These are phyloP conservation scores for Aspidoscelis tigris DNA, from an alignment of 2,113 vertebrate genomes.

Conservation along the genomic window DNA sequence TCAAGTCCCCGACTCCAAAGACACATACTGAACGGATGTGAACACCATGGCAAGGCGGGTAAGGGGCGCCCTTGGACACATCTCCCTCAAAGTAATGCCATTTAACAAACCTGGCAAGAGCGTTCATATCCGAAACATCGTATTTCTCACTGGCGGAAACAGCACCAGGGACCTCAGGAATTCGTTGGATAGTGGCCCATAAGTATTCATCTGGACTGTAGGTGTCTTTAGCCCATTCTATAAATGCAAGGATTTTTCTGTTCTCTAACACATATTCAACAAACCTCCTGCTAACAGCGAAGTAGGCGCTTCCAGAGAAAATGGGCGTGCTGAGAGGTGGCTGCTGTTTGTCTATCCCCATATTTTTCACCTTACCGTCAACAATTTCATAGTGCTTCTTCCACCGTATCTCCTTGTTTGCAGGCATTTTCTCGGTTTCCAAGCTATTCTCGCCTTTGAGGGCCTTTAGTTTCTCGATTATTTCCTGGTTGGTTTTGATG, in stretches of 20 bases:
- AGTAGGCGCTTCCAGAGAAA: constrained; percentile 89
- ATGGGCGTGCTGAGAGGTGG: constrained; percentile 82
- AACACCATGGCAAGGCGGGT: constrained; percentile 82
- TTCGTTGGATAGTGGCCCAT: constrained; percentile 91
- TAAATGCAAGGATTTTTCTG: constrained; percentile 73
- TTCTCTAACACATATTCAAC: constrained; percentile 78
- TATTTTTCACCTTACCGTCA: constrained; percentile 75
- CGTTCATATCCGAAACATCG: constrained; percentile 84
- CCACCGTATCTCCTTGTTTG: constrained; percentile 79
- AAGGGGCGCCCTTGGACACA: constrained; percentile 73
- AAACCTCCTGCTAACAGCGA: constrained; percentile 82
- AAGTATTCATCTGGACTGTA: constrained; percentile 90
- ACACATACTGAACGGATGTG: constrained; percentile 85
- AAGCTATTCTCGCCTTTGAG: constrained; percentile 86
- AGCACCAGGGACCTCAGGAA: constrained; percentile 83
- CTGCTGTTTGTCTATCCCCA: constrained; percentile 69
- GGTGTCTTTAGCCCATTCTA: constrained; percentile 88
- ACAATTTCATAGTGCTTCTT: constrained; percentile 71
- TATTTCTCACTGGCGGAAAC: constrained; percentile 79
- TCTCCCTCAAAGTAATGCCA: constrained; percentile 86
- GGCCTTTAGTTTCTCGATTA: constrained; percentile 80
- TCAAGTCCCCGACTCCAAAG: constrained; percentile 87
- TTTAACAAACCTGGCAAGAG: constrained; percentile 86
- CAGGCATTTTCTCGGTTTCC: constrained; percentile 83
- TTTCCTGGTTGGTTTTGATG: constrained; percentile 92